Conservation (phyloP, 2,797 vertebrate genomes). For the Halcyon badia region DNA sequence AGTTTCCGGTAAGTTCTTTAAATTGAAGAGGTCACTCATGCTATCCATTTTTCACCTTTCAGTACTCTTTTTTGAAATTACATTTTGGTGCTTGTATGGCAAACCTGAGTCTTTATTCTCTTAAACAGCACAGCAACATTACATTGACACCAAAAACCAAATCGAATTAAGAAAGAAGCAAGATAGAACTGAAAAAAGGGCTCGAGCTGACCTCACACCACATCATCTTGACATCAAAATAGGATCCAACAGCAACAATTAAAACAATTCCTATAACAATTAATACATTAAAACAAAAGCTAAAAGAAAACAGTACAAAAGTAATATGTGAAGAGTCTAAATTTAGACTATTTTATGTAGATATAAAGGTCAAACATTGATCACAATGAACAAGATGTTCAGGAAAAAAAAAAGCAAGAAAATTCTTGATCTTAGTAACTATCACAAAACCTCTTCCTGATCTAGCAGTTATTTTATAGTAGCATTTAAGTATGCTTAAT, state of each 20-base stretch:
- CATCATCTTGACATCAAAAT: background rate
- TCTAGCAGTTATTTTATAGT: background rate
- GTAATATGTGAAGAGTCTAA: background rate
- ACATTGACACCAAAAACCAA: background rate
- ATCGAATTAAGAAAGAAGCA: background rate
- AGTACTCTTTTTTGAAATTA: background rate
- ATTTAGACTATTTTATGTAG: background rate
- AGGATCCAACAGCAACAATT: background rate
- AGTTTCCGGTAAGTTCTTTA: background rate
- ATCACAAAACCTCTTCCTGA: background rate
- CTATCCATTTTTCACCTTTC: background rate
- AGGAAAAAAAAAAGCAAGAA: background rate
- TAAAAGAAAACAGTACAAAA: background rate
- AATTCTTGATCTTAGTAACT: background rate
- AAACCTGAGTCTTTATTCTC: background rate
- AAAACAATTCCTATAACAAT: background rate
- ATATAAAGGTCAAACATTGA: background rate
- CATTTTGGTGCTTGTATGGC: background rate
- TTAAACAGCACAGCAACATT: background rate
- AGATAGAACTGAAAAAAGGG: background rate
- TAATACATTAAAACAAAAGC: background rate
- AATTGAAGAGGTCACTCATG: background rate
- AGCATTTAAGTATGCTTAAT: background rate
- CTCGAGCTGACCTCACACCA: background rate
- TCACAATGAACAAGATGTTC: background rate